phyloP scores from a whole-genome alignment of 2,113 vertebrate genomes.

The Passer domesticus region DNA sequence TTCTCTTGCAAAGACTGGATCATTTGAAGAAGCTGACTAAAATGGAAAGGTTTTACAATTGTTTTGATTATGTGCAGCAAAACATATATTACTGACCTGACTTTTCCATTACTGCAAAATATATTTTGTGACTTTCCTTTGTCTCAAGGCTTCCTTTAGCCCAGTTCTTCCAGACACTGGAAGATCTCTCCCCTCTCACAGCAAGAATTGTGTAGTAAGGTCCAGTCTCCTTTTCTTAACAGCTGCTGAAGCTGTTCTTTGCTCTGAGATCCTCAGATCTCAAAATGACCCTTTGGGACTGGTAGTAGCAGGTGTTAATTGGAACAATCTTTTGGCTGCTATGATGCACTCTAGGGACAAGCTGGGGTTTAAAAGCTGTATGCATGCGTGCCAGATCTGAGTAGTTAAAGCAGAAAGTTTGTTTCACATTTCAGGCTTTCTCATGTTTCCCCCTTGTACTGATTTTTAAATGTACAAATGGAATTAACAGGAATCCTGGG shows the following conservation, averaged over 20 bases:
- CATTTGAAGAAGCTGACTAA: not conserved
- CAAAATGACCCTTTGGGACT: not conserved
- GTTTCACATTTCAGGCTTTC: not conserved
- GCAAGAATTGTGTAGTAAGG: not conserved
- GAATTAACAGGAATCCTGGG: not conserved
- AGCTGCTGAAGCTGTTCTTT: not conserved
- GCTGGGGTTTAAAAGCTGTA: not conserved
- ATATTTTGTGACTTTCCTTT: not conserved
- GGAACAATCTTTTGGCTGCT: not conserved
- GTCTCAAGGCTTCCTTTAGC: not conserved
- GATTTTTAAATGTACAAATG: not conserved
- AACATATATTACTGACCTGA: not conserved
- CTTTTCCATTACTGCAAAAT: not conserved
- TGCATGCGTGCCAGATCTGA: not conserved
- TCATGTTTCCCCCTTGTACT: not conserved
- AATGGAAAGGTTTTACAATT: not conserved
- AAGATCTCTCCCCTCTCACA: not conserved
- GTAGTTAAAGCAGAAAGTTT: not conserved
- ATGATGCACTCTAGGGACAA: not conserved
- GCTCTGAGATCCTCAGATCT: not conserved
- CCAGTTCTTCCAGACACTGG: not conserved
- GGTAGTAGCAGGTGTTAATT: conserved; percentile 31
- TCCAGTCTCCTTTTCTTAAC: not conserved
- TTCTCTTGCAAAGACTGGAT: not conserved
- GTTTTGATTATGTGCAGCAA: not conserved